phyloP scores from a whole-genome alignment of 2,113 vertebrate species.

The Acanthochromis polyacanthus region DNA sequence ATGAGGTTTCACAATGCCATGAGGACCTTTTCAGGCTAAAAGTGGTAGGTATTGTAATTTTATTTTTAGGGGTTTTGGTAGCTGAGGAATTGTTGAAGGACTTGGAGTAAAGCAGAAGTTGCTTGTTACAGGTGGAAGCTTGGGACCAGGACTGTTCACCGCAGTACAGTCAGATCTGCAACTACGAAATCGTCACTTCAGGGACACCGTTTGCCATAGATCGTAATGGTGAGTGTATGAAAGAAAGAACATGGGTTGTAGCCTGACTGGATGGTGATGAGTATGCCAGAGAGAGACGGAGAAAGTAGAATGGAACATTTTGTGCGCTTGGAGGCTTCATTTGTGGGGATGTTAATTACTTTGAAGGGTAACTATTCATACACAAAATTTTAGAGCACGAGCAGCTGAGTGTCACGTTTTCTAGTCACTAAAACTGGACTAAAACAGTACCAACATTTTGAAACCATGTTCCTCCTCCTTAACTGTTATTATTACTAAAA shows the following conservation, averaged over 20 bases:
- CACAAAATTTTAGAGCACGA: not conserved
- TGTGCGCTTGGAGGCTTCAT: not conserved
- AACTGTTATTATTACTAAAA: no score
- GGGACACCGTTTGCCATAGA: slow-evolving; percentile 97
- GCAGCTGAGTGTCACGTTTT: no score
- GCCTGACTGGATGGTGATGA: slow-evolving; percentile 1
- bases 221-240: slow-evolving; percentile 91
- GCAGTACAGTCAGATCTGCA: slow-evolving; percentile 98
- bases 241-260: not conserved
- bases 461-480: no score
- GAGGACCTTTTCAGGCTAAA: not conserved
- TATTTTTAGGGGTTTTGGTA: not conserved
- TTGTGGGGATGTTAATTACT: not conserved
- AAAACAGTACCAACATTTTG: no score
- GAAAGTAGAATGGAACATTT: not conserved
- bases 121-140: slow-evolving; percentile 89
- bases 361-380: not conserved
- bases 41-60: not conserved
- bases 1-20: not conserved
- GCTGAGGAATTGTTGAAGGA: not conserved
- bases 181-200: slow-evolving; percentile 93
- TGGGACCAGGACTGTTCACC: slow-evolving; percentile 96
- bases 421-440: no score
- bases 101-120: not conserved
- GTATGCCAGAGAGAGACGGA: not conserved